phyloP scores from a whole-genome alignment of 2,888 invertebrate genomes.

The Apomyelois bistriatella region DNA sequence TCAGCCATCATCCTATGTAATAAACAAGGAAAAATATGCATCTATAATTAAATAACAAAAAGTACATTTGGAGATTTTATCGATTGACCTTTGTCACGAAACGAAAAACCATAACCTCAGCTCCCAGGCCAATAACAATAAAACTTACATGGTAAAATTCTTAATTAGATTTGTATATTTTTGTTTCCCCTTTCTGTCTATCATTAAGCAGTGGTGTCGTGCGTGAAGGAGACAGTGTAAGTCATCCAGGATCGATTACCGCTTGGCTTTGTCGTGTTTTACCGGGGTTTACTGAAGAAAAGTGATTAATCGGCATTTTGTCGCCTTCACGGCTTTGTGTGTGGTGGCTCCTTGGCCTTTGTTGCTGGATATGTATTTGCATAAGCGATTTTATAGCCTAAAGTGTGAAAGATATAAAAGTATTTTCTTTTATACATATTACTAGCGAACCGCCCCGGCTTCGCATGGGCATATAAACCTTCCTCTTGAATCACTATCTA shows the following conservation, averaged over 20 bases:
- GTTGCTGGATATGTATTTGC: not conserved
- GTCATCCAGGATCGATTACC: constrained; percentile 8
- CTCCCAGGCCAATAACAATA: constrained; percentile 6
- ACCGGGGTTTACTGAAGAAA: constrained; percentile 38
- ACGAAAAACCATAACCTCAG: not conserved
- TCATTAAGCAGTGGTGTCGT: not conserved
- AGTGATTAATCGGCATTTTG: constrained; percentile 66
- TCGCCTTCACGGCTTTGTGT: constrained; percentile 20
- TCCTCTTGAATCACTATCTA: too few species aligned
- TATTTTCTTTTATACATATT: too few species aligned
- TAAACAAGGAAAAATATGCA: too few species aligned
- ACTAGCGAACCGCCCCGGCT: too few species aligned
- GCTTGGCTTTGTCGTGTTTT: constrained; percentile 14
- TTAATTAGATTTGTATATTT: constrained; percentile 6
- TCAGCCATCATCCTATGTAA: too few species aligned
- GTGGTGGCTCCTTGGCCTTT: not conserved
- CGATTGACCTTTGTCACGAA: not conserved
- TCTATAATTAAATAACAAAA: too few species aligned
- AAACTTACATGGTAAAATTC: not conserved
- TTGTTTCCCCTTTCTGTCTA: not conserved
- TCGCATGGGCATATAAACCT: too few species aligned
- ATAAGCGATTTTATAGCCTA: not conserved
- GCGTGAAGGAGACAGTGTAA: constrained; percentile 1
- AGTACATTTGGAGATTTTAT: not conserved
- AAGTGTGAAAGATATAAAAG: not conserved